Base-by-base conservation (phyloP, 2,797 vertebrate genomes). In the Novumbra hubbsi region DNA sequence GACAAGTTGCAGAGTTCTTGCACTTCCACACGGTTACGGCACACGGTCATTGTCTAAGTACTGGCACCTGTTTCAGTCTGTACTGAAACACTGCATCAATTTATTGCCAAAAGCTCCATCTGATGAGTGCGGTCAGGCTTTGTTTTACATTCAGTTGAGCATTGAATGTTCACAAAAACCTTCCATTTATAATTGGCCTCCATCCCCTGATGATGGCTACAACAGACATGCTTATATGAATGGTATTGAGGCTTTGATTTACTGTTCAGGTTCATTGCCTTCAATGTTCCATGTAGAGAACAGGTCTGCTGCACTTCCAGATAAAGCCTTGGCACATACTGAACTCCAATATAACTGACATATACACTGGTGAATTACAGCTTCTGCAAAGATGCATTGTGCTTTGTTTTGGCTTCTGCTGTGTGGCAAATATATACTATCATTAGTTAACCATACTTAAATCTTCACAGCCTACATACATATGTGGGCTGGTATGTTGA, bases 161-260 rank as follows among this genome's bases (percentile, higher is more conserved):
- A 60, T 60, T 60, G 34, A 65, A 65, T 65, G 63, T 28, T 65
- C 27, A 65, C 63, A 30, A 64, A 65, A 28, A 30, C 28, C 28
- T 65, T 8, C 16, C 2, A 17, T 65, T 1, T 65, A 32, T 65
- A 32, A 14, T 32, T 32, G 16, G 16, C 28, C 17, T 63, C 24
- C 15, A 45, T 45, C 14, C 67, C n/a, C 45, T 27, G 24, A 12
- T 60, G 55, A 45, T 68, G 8, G 68, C 5, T 70, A 48, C 68
- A 70, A 50, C 50, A 17, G 24, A 50, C 27, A 28, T 48, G 24
- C 32, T 70, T 21, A 30, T 55, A 19, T 48, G 27, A 32, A 16
- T 52, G 38, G 14, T 27, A 21, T 27, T 68, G 41, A 67, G 34
- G 65, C 38, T 48, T 68, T 48, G 21, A 45, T 27, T 68, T 48